Evolutionary conservation across 1,140 invertebrate species (phyloP).

Genomic region (Achatina immaculata): DNA sequence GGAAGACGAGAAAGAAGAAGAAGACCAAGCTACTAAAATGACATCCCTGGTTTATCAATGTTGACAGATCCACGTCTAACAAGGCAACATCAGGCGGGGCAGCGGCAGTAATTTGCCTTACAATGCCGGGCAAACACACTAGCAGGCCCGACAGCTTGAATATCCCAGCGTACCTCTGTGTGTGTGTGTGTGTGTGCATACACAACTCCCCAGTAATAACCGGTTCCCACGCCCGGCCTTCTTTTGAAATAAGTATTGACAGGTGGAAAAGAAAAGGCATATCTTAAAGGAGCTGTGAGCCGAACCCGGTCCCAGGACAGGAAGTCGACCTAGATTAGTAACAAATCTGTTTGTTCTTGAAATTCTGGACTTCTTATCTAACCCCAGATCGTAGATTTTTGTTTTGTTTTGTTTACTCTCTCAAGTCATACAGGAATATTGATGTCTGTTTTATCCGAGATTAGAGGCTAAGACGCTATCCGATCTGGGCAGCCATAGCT

Average conservation of each 20-base stretch:
- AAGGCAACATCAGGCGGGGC: not conserved
- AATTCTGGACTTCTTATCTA: no score
- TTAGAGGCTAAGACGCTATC: no score
- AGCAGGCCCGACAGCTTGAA: not conserved
- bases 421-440: no score
- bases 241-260: constrained; percentile 1
- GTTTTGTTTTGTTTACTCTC: no score
- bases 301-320: not conserved
- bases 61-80: constrained; percentile 15
- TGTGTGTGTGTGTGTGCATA: no score
- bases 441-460: no score
- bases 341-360: no score
- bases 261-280: not conserved
- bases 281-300: not conserved
- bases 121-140: not conserved
- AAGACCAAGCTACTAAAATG: no score
- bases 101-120: not conserved
- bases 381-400: no score
- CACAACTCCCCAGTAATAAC: not conserved
- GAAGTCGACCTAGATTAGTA: not conserved
- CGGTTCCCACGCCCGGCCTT: not conserved
- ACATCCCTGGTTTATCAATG: no score
- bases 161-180: not conserved
- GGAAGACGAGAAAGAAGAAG: no score
- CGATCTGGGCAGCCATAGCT: no score